A percentile compares a stretch with the other conserved stretches of the same genome.
These are phyloP conservation scores for Geodia barretti DNA, from an alignment of 37 sponge, comb jelly and placozoan species.

Conservation along the genomic window DNA sequence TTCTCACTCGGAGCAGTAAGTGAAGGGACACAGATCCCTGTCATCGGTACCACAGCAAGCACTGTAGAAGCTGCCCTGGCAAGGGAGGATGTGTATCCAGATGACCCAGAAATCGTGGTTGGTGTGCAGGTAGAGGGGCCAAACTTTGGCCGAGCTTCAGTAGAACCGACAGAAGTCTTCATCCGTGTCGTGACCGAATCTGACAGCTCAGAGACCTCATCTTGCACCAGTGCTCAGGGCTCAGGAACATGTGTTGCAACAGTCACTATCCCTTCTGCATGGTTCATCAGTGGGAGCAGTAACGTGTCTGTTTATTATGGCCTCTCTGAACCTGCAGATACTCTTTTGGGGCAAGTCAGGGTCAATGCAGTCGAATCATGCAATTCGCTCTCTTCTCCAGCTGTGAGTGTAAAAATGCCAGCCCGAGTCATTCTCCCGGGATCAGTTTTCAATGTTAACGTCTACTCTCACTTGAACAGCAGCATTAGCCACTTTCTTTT, in stretches of 20 bases:
- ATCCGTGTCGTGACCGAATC: conserved; percentile 9
- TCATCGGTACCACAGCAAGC: conserved; percentile 13
- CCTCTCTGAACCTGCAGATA: not conserved
- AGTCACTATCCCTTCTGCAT: conserved; percentile 19
- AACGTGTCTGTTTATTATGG: conserved; percentile 34
- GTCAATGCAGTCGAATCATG: not conserved
- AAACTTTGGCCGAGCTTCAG: conserved; percentile 20
- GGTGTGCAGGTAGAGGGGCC: conserved; percentile 50
- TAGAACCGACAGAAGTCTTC: conserved; percentile 37
- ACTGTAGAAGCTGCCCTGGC: conserved; percentile 26
- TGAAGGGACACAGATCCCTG: not conserved
- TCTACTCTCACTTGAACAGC: not conserved
- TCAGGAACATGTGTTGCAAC: conserved; percentile 38
- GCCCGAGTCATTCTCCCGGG: conserved; percentile 40
- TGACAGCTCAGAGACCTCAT: not conserved
- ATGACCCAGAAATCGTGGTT: conserved; percentile 43
- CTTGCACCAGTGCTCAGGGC: conserved; percentile 35
- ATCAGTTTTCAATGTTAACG: conserved; percentile 5
- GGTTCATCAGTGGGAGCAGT: conserved; percentile 16
- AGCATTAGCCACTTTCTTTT: conserved; percentile 23
- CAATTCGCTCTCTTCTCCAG: not conserved
- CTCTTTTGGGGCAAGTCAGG: conserved; percentile 8
- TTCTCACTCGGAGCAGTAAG: conserved; percentile 48
- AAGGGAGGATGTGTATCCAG: conserved; percentile 28
- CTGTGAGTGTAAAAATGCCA: conserved; percentile 28